Conservation (phyloP, 64 coral and sea anemone species). For the Acropora yongei region DNA sequence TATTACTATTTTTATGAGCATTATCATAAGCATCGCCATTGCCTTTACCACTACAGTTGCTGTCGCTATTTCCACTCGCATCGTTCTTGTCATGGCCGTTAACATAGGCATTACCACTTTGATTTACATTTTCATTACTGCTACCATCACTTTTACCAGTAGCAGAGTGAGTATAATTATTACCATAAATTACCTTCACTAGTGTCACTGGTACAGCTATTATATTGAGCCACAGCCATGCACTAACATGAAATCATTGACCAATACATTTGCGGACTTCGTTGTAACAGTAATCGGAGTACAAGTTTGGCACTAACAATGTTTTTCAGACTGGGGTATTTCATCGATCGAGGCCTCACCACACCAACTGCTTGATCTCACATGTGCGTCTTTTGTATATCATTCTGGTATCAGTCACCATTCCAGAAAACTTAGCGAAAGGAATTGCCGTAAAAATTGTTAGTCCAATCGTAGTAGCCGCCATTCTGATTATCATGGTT, state of each 20-base stretch:
- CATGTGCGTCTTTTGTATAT: neutral
- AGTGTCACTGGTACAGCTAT: neutral
- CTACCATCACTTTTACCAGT: neutral
- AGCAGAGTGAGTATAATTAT: neutral
- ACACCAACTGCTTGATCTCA: neutral
- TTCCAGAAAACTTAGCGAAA: neutral
- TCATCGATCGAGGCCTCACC: neutral
- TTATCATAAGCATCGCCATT: neutral
- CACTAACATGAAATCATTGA: conserved; percentile 1
- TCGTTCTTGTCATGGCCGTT: neutral
- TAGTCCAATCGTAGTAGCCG: neutral
- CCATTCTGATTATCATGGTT: neutral
- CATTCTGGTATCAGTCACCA: neutral
- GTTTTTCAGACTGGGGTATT: neutral
- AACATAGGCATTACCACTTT: neutral
- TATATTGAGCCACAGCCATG: conserved; percentile 2
- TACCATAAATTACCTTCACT: conserved; percentile 1
- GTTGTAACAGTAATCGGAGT: neutral
- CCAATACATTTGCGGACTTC: neutral
- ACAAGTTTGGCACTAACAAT: neutral
- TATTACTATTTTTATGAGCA: too few species aligned
- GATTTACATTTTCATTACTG: neutral
- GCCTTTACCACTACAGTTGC: neutral
- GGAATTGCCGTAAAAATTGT: neutral
- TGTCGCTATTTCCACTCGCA: neutral